Percentiles rank a stretch among this genome's conserved stretches.
phyloP scores from a whole-genome alignment of 1,140 invertebrate genomes.

The Calycopis cecrops region DNA sequence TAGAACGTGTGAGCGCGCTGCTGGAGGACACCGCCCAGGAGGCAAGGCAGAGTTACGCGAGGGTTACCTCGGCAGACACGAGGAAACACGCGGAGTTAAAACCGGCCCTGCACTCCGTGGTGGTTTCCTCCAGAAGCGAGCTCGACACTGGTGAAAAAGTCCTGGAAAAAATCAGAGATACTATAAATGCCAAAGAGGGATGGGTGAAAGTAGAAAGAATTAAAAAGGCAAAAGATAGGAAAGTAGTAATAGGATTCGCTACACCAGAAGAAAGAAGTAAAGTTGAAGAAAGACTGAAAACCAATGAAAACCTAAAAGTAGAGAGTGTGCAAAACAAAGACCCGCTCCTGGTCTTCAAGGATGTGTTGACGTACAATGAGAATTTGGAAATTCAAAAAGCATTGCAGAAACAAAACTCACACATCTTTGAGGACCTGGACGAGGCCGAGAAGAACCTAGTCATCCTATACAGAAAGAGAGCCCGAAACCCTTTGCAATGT shows the following conservation, averaged over 20 bases:
- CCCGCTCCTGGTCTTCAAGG: neutral
- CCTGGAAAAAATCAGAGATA: neutral
- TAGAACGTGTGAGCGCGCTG: neutral
- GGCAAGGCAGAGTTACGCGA: conserved; percentile 1
- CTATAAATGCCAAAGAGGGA: neutral
- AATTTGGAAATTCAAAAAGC: too few relatives aligned
- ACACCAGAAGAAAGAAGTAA: neutral
- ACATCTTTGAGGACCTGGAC: neutral
- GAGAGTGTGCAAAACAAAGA: neutral
- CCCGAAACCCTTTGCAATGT: neutral
- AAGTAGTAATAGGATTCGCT: neutral
- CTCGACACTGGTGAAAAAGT: neutral
- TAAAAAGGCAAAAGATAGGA: neutral
- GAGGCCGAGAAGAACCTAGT: neutral
- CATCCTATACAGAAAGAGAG: neutral
- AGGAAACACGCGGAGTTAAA: neutral
- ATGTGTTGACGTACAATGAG: neutral
- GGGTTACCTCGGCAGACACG: neutral
- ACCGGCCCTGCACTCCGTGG: neutral
- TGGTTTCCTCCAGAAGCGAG: neutral
- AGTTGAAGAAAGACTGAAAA: neutral
- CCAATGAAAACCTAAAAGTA: neutral
- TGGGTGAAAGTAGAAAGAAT: neutral
- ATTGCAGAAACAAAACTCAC: neutral
- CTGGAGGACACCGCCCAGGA: too few relatives aligned